Conservation (phyloP, 2,888 invertebrate species). For the Malacosoma neustria region DNA sequence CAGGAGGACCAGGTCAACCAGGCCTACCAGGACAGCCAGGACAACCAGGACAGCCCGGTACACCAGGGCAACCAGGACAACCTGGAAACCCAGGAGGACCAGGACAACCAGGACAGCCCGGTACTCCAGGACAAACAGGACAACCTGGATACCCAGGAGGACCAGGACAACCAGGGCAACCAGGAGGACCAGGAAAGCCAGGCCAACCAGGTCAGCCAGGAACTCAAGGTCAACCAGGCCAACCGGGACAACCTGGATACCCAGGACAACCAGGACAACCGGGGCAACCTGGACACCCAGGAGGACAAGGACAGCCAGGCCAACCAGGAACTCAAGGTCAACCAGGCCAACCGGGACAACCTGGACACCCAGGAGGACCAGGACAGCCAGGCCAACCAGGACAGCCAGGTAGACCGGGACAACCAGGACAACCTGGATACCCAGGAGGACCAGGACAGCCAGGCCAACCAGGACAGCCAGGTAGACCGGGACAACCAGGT, state of each 20-base stretch:
- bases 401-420: constrained; percentile 39
- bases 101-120: constrained; percentile 19
- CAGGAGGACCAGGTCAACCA: constrained; percentile 22
- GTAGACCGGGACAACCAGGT: constrained; percentile 7
- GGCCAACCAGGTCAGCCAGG: constrained; percentile 11
- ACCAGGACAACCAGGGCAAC: constrained; percentile 14
- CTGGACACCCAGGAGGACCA: constrained; percentile 19
- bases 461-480: constrained; percentile 21
- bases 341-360: constrained; percentile 34
- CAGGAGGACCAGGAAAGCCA: constrained; percentile 18
- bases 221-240: constrained; percentile 12
- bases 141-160: constrained; percentile 14
- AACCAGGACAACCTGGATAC: constrained; percentile 19
- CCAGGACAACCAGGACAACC: constrained; percentile 17
- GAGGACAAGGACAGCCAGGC: constrained; percentile 25
- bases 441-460: constrained; percentile 14
- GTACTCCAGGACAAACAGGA: constrained; percentile 12
- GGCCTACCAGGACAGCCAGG: constrained; percentile 36
- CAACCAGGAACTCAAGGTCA: constrained; percentile 24
- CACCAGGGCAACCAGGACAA: constrained; percentile 17
- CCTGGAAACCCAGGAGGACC: constrained; percentile 17
- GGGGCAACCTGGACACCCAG: constrained; percentile 26
- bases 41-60: constrained; percentile 17
- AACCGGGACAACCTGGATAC: constrained; percentile 13
- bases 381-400: constrained; percentile 19